These are phyloP conservation scores for Drosophila oshimai DNA, from an alignment of 1,140 invertebrate genomes.

Conservation along the genomic window DNA sequence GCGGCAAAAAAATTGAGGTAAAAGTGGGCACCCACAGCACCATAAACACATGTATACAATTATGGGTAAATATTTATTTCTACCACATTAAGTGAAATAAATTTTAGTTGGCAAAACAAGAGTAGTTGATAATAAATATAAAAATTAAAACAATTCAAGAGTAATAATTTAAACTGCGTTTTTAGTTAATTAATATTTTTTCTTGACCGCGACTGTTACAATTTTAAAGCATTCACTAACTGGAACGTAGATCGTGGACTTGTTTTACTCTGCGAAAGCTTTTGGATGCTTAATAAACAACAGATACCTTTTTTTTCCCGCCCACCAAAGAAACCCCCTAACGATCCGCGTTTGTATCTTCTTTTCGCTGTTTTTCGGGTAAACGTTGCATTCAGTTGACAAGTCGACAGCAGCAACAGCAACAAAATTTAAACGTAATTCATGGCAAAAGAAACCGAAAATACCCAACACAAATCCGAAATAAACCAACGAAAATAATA, in stretches of 20 bases:
- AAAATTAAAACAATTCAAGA: too few relatives aligned
- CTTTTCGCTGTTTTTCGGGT: constrained; percentile 35
- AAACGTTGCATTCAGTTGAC: constrained; percentile 77
- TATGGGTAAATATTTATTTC: neutral
- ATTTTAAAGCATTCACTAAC: neutral
- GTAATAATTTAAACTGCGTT: too few relatives aligned
- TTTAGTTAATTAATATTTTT: too few relatives aligned
- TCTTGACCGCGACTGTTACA: neutral
- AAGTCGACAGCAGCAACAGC: constrained; percentile 49
- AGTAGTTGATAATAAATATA: too few relatives aligned
- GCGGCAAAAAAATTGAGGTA: constrained; percentile 42
- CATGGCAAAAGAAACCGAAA: constrained; percentile 51
- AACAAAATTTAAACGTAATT: constrained; percentile 56
- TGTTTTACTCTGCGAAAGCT: constrained; percentile 53
- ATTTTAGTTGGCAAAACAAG: too few relatives aligned
- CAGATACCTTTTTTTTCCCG: neutral
- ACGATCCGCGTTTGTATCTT: constrained; percentile 44
- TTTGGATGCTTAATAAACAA: constrained; percentile 15
- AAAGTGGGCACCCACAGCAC: constrained; percentile 36
- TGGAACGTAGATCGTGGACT: constrained; percentile 64
- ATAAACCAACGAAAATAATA: constrained; percentile 31
- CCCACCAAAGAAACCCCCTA: neutral
- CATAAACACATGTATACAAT: neutral
- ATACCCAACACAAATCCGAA: constrained; percentile 21
- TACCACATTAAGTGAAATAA: too few relatives aligned